Percentiles rank a stretch among this genome's conserved stretches.
These are phyloP conservation scores for Hypomecis punctinalis DNA, from an alignment of 2,888 invertebrate genomes.

Conservation along the genomic window DNA sequence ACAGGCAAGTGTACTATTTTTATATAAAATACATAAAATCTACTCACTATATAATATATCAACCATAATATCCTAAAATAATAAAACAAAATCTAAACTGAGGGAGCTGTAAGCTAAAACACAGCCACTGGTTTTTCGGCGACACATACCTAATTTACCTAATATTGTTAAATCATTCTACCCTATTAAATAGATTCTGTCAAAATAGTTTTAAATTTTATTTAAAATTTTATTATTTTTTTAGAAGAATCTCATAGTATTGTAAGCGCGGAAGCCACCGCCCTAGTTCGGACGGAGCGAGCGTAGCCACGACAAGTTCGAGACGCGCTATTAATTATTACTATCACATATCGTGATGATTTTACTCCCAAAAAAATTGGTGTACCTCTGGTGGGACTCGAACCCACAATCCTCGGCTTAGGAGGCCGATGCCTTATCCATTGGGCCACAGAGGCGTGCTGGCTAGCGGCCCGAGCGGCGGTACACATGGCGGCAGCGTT, in stretches of 20 bases:
- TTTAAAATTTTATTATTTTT: too few species aligned
- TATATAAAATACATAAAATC: neutral
- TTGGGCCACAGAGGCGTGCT: conserved; percentile 93
- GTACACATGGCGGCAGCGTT: conserved; percentile 57
- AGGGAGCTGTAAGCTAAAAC: too few species aligned
- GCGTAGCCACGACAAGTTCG: conserved; percentile 5
- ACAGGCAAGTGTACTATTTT: neutral
- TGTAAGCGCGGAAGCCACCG: neutral
- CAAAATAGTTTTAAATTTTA: too few species aligned
- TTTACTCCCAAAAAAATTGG: conserved; percentile 54
- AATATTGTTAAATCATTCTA: too few species aligned
- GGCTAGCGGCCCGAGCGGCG: conserved; percentile 93
- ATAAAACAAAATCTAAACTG: too few species aligned
- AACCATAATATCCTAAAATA: neutral
- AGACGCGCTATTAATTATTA: conserved; percentile 7
- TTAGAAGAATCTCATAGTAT: too few species aligned
- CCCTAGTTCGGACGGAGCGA: neutral
- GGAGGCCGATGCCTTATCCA: conserved; percentile 94
- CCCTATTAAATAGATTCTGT: too few species aligned
- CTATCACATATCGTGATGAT: neutral
- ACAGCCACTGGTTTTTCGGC: too few species aligned
- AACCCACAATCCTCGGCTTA: conserved; percentile 94
- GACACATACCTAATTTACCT: too few species aligned
- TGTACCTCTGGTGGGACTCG: conserved; percentile 93
- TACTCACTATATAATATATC: neutral